phyloP scores from a whole-genome alignment of 1,140 invertebrate genomes.

The Pissodes strobi region DNA sequence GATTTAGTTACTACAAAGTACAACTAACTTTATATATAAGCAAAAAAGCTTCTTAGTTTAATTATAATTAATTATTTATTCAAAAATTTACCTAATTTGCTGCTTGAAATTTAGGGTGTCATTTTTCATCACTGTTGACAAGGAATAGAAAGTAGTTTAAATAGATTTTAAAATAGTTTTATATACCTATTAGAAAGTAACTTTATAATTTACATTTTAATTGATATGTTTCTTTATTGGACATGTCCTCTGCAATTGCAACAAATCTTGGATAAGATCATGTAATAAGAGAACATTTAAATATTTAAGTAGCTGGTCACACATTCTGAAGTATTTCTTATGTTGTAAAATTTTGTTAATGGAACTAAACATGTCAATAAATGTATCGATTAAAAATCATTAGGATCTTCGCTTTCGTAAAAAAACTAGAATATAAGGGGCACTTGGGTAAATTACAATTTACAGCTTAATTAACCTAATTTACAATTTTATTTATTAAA shows the following conservation, averaged over 20 bases:
- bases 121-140: slow-evolving; percentile 13
- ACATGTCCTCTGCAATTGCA: slow-evolving; percentile 21
- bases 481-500: slow-evolving; percentile 27
- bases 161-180: slow-evolving; percentile 22
- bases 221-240: slow-evolving; percentile 34
- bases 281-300: slow-evolving; percentile 7
- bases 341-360: not conserved
- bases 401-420: slow-evolving; percentile 24
- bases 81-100: slow-evolving; percentile 1
- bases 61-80: not conserved
- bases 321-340: no score
- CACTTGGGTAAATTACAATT: slow-evolving; percentile 39
- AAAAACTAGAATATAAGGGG: slow-evolving; percentile 29
- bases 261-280: slow-evolving; percentile 4
- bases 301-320: not conserved
- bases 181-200: not conserved
- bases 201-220: slow-evolving; percentile 12
- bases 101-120: slow-evolving; percentile 1
- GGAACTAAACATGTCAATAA: not conserved
- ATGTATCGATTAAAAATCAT: slow-evolving; percentile 16
- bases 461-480: slow-evolving; percentile 34
- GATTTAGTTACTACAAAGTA: slow-evolving; percentile 27
- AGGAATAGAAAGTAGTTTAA: slow-evolving; percentile 13
- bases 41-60: slow-evolving; percentile 14
- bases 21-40: slow-evolving; percentile 18